A percentile compares a stretch with the other conserved stretches of the same genome.
These are phyloP conservation scores for Synanthedon tipuliformis DNA, from an alignment of 2,888 invertebrate species.

Conservation along the genomic window DNA sequence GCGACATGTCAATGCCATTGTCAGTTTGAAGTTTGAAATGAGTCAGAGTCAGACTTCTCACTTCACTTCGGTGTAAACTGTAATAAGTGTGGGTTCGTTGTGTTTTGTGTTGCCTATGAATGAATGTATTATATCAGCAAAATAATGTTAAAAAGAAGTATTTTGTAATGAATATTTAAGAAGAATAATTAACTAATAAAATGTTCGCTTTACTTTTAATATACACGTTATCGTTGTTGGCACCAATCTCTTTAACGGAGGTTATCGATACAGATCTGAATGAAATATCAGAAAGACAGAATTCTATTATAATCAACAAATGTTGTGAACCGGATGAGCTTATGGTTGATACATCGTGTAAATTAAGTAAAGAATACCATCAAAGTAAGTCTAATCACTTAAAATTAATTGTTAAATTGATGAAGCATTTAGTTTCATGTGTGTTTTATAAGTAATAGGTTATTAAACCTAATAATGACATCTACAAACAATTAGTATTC, in stretches of 20 bases:
- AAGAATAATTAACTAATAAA: not conserved
- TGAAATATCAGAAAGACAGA: conserved; percentile 52
- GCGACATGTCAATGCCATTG: too few relatives aligned
- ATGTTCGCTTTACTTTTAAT: not conserved
- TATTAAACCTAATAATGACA: not conserved
- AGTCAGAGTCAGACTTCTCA: too few relatives aligned
- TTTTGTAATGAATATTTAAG: too few relatives aligned
- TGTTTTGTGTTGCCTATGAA: too few relatives aligned
- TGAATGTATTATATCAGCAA: too few relatives aligned
- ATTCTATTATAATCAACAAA: conserved; percentile 76
- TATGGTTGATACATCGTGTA: conserved; percentile 75
- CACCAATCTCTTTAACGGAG: conserved; percentile 15
- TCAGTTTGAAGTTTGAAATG: too few relatives aligned
- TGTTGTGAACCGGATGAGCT: conserved; percentile 82
- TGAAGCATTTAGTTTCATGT: not conserved
- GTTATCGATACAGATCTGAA: conserved; percentile 54
- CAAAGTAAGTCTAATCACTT: conserved; percentile 49
- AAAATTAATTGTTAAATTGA: not conserved
- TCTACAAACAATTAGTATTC: not conserved
- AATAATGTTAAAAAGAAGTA: too few relatives aligned
- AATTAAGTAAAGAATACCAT: conserved; percentile 71
- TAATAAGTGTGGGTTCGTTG: too few relatives aligned
- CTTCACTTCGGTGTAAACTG: too few relatives aligned
- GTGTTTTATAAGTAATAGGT: not conserved
- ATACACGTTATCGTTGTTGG: not conserved